Conservation (phyloP, 30 jellyfish, hydroid and myxozoan species). For the Sanderia malayensis region DNA sequence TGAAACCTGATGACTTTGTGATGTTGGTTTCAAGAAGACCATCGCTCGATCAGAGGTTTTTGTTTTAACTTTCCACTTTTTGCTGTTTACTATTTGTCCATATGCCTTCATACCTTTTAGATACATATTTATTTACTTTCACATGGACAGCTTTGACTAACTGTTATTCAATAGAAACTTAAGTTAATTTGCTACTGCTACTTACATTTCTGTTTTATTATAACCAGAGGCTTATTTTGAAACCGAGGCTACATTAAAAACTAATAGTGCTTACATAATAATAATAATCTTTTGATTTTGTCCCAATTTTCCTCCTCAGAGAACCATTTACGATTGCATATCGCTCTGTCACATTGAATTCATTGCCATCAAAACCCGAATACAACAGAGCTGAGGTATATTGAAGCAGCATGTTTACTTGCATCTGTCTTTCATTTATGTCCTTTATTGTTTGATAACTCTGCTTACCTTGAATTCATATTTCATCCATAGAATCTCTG, state of each 20-base stretch:
- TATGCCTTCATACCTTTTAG: not conserved
- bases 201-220: not conserved
- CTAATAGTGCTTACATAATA: not conserved
- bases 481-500: slow-evolving; percentile 47
- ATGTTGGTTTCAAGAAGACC: slow-evolving; percentile 59
- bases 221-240: not conserved
- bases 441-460: not conserved
- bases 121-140: too few relatives aligned
- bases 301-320: slow-evolving; percentile 7
- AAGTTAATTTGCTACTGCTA: not conserved
- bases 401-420: not conserved
- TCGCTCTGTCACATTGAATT: slow-evolving; percentile 52
- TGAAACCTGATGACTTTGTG: slow-evolving; percentile 63
- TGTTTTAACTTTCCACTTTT: not conserved
- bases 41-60: slow-evolving; percentile 53
- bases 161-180: not conserved
- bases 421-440: not conserved
- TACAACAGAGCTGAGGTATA: slow-evolving; percentile 69
- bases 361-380: slow-evolving; percentile 60
- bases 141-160: not conserved
- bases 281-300: not conserved
- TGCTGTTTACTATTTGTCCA: not conserved
- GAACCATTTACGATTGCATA: slow-evolving; percentile 65
- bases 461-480: not conserved
- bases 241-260: not conserved